phyloP scores from a whole-genome alignment of 2,888 invertebrate species.

The Drymonia ruficornis region DNA sequence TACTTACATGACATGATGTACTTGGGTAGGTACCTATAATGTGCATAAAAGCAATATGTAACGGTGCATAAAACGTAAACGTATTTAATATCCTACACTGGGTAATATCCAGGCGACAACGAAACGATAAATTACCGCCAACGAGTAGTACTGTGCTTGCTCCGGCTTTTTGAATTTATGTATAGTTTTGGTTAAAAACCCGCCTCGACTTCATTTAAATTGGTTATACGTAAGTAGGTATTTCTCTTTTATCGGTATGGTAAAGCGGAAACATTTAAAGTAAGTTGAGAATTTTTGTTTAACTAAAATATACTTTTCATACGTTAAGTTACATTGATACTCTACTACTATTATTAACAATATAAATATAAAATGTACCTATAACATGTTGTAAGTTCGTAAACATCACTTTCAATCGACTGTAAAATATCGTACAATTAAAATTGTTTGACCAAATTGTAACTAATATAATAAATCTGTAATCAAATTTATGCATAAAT shows the following conservation, averaged over 20 bases:
- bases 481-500: neutral
- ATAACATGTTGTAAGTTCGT: too few species aligned
- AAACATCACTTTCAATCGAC: too few species aligned
- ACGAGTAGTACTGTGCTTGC: conserved; percentile 2
- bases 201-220: neutral
- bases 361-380: neutral
- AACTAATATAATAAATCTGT: neutral
- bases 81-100: conserved; percentile 2
- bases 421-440: too few species aligned
- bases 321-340: too few species aligned
- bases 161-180: conserved; percentile 1
- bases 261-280: too few species aligned
- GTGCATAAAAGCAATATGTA: conserved; percentile 1
- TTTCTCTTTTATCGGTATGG: too few species aligned
- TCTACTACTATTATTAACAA: too few species aligned
- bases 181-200: neutral
- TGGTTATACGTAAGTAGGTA: neutral
- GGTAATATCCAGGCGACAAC: conserved; percentile 4
- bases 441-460: conserved; percentile 1
- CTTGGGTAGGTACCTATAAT: neutral
- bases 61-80: neutral
- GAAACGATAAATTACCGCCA: conserved; percentile 4
- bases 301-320: too few species aligned
- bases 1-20: neutral
- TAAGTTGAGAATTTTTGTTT: too few species aligned